Evolutionary conservation across 2,888 invertebrate species (phyloP).

Genomic region (Cheilosia impressa): DNA sequence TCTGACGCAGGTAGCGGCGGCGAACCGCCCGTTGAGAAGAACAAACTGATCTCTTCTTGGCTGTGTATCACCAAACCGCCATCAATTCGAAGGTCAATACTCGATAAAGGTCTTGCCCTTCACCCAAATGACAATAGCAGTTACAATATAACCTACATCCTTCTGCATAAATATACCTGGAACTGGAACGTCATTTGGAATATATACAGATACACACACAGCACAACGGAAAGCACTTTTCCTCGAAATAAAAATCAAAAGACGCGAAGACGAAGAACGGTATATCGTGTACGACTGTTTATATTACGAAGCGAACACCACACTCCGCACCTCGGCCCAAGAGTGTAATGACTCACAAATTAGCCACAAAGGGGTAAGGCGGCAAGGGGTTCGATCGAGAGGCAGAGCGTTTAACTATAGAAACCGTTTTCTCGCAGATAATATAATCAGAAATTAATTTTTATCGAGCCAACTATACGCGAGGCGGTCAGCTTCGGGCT

Average conservation of each 20-base stretch:
- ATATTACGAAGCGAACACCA: slow-evolving; percentile 36
- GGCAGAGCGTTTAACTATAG: background rate
- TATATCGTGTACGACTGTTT: slow-evolving; percentile 42
- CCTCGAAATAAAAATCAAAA: slow-evolving; percentile 18
- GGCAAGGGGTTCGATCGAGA: background rate
- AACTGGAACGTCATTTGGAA: slow-evolving; percentile 27
- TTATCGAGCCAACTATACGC: slow-evolving; percentile 12
- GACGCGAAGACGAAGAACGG: slow-evolving; percentile 5
- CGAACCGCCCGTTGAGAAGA: background rate
- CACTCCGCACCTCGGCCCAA: background rate
- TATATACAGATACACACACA: background rate
- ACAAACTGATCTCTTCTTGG: slow-evolving; percentile 5
- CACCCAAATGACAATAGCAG: slow-evolving; percentile 42
- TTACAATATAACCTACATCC: slow-evolving; percentile 48
- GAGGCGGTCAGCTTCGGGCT: background rate
- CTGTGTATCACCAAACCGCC: background rate
- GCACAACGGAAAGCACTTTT: slow-evolving; percentile 34
- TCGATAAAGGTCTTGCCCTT: slow-evolving; percentile 66
- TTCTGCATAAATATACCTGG: slow-evolving; percentile 38
- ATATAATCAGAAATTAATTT: slow-evolving; percentile 44
- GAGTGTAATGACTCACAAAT: slow-evolving; percentile 53
- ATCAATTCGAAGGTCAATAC: slow-evolving; percentile 49
- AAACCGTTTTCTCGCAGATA: slow-evolving; percentile 42
- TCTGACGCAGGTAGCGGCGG: slow-evolving; percentile 66
- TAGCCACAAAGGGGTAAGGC: slow-evolving; percentile 25